Evolutionary conservation across 2,113 vertebrate species (phyloP), one percentile per base, ranked within the genome.

Genomic region (Mesembrinibis cayennensis): DNA sequence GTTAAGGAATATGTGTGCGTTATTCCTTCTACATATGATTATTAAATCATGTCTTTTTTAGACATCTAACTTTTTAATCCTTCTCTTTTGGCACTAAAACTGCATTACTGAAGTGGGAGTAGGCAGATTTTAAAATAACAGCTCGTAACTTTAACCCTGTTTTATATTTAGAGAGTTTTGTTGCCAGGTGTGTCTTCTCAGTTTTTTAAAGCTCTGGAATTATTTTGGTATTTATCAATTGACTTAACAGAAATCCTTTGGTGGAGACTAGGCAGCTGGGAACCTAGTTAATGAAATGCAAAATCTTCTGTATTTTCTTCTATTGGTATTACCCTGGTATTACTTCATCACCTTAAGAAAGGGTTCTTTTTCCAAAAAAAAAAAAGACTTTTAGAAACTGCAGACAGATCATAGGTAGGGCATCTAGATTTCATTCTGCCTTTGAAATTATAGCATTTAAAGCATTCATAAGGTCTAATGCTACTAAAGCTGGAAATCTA

Each of bases 71-170:
- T 40, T 82, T 82, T 82, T 87, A 95, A 87, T 92, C 40, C 42
- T 76, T 89, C 77, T 80, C 44, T 82, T 91, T 90, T 93, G 95
- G 84, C 82, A 66, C n/a, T 73, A 42, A 58, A 70, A 36, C 30
- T 72, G 32, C 93, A 93, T 96, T 93, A 77, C 87, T 94, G 67
- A 70, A 92, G 53, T 90, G 62, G 93, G 82, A 93, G 87, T 90
- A 69, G 91, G 36, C 73, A 91, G 70, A 76, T 93, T 96, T 96
- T 66, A 85, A 91, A 91, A 77, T 32, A 91, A 73, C 82, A 85
- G 49, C 38, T 91, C 3, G 12, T 79, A 79, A 90, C 16, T 72
- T 93, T 90, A 90, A 82, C 36, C 9, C 11, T 78, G 15, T 84
- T 81, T 84, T 34, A 84, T 87, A 89, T 67, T 55, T 47, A 65